Base-by-base conservation (phyloP, 2,888 invertebrate genomes). In the Sarcophaga subvicina region DNA sequence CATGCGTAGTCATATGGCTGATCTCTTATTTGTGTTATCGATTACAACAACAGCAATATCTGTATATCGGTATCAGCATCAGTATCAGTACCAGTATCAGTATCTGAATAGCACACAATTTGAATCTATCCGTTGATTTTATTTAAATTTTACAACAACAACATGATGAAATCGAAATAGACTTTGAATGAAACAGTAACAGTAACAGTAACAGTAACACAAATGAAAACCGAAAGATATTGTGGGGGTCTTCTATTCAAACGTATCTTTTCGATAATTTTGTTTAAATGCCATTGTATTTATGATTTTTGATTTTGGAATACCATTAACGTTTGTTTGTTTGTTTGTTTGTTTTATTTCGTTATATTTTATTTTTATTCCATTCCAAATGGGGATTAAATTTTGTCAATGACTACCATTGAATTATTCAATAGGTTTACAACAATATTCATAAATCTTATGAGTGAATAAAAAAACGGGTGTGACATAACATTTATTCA, bases 1-100 rank as follows among this genome's bases (percentile, higher is more conserved):
- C 81, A 87, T 84, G 87, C 84, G 81, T 87, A 79, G 79, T 84
- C 71, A 76, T 76, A 81, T 37, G 12, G 54, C 17, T 54, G 17
- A 54, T 54, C 20, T 22, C 20, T 17, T 66, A 66, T 64, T 27
- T 22, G 25, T 62, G 76, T 79, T 67, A 79, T 79, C 83, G 79
- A 72, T 76, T 66, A 77, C 66, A 83, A 72, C 45, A 70, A 81
- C 63, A 82, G 49, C 45, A 45, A 14, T 14, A 14, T 14, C 54
- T 14, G 5, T 14, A 54, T 54, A 54, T 10, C 17, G 4, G 17
- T 14, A 54, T 54, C 37, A 49, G 11, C 4, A 49, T 49, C 49
- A 0, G 14, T 14, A 14, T 14, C 49, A 49, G 14, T 49, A 49
- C 3, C 14, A 49, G 14, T 49, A 49, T 12, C 54, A 54, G 14